Base-by-base conservation (phyloP, 2,113 vertebrate genomes). In the Solea senegalensis region DNA sequence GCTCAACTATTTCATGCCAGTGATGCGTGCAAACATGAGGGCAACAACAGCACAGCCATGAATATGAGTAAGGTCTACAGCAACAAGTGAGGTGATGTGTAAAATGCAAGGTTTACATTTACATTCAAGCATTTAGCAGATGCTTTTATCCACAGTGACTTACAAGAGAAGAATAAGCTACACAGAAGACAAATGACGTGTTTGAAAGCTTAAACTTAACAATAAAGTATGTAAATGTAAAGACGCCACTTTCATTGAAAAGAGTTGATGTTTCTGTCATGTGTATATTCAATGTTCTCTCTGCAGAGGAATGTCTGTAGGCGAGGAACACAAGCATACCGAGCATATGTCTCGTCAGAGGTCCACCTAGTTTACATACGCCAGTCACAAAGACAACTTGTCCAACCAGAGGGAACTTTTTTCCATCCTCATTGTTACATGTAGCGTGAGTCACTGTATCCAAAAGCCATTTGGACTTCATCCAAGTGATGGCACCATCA, bases 341-440 rank as follows among this genome's bases (percentile, higher is more conserved):
- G 1, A 78, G 67, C 65, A 67, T 56, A 67, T 57, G 16, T 45
- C 72, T 72, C 68, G 28, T 64, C 59, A 66, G 49, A 53, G 9
- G 49, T 74, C 79, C 63, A 48, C 61, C 10, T 74, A 67, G 76
- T 82, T 81, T 65, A 70, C 74, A 78, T 68, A 71, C 65, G 63
- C 76, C 28, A 53, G 44, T 10, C 80, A 86, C 88, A 90, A 90
- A 83, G 81, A 48, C 70, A 71, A 69, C 64, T 64, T 88, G 74
- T 90, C 53, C 71, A 5, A 66, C n/a, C 9, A 14, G 57, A 65
- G 65, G 43, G 48, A 58, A 67, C 66, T 16, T 76, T 75, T 74
- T 40, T 50, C 57, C 39, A 28, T 41, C 44, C 71, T 71, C 78
- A 77, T 76, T 83, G 76, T 82, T 82, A 58, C 71, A 84, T 62